These are phyloP conservation scores for Agrilus mali DNA, from an alignment of 2,888 invertebrate species.

Conservation along the genomic window DNA sequence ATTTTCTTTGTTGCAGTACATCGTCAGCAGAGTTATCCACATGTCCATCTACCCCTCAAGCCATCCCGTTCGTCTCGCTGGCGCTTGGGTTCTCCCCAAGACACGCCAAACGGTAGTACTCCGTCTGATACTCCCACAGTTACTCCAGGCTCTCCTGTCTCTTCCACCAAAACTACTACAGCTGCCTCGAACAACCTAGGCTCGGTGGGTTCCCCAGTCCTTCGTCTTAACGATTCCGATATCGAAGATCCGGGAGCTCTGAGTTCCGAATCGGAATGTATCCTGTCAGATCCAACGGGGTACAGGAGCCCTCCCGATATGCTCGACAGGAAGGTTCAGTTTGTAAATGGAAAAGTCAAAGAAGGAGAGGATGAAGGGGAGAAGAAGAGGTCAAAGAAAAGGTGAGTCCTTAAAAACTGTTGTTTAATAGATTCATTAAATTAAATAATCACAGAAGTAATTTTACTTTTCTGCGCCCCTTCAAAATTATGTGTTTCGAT, in stretches of 20 bases:
- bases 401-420: slow-evolving; percentile 23
- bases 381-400: slow-evolving; percentile 28
- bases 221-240: slow-evolving; percentile 19
- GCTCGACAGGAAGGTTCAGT: slow-evolving; percentile 38
- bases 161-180: slow-evolving; percentile 8
- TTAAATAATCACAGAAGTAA: no score
- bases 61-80: slow-evolving; percentile 44
- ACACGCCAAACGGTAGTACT: slow-evolving; percentile 8
- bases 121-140: slow-evolving; percentile 15
- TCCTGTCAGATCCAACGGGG: slow-evolving; percentile 31
- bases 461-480: no score
- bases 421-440: no score
- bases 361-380: slow-evolving; percentile 25
- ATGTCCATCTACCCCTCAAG: slow-evolving; percentile 48
- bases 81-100: slow-evolving; percentile 23
- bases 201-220: slow-evolving; percentile 15
- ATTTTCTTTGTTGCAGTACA: slow-evolving; percentile 37
- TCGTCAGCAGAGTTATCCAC: slow-evolving; percentile 49
- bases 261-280: slow-evolving; percentile 31
- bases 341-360: slow-evolving; percentile 24
- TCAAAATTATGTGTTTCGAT: no score
- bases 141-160: slow-evolving; percentile 21
- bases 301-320: slow-evolving; percentile 21
- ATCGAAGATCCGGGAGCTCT: slow-evolving; percentile 23
- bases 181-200: slow-evolving; percentile 11